Conservation (phyloP, 2,113 vertebrate genomes). For the Entosphenus tridentatus region DNA sequence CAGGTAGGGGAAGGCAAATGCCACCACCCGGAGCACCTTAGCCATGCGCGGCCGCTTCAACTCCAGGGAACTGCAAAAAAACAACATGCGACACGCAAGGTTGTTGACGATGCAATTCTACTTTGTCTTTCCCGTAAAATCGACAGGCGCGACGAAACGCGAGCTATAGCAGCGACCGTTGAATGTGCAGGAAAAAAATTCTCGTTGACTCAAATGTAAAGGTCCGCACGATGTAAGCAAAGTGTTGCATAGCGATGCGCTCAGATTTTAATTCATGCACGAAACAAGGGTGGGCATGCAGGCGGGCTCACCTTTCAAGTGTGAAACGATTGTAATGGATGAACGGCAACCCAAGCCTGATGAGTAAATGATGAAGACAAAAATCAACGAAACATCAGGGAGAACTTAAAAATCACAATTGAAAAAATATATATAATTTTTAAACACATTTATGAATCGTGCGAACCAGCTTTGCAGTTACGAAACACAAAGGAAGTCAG, state of each 20-base stretch:
- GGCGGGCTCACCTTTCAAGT: not conserved
- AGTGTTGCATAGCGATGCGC: no score
- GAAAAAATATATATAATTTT: not conserved
- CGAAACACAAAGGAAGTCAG: no score
- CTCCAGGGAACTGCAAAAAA: constrained; percentile 30
- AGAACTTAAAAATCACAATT: not conserved
- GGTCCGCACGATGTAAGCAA: no score
- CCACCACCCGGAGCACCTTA: constrained; percentile 27
- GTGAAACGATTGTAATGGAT: not conserved
- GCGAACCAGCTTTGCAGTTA: no score
- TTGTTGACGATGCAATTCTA: not conserved
- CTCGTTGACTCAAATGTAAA: no score
- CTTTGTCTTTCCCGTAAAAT: no score
- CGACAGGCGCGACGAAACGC: no score
- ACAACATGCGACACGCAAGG: not conserved
- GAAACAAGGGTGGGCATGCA: no score
- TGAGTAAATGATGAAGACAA: not conserved
- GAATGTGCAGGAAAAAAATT: no score
- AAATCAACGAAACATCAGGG: not conserved
- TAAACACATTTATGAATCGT: no score
- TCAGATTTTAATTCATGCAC: no score
- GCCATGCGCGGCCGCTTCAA: constrained; percentile 28
- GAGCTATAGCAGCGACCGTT: no score
- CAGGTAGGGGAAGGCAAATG: constrained; percentile 37
- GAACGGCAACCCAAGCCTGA: not conserved